Conservation (phyloP, 2,113 vertebrate species). For the Ahaetulla prasina region DNA sequence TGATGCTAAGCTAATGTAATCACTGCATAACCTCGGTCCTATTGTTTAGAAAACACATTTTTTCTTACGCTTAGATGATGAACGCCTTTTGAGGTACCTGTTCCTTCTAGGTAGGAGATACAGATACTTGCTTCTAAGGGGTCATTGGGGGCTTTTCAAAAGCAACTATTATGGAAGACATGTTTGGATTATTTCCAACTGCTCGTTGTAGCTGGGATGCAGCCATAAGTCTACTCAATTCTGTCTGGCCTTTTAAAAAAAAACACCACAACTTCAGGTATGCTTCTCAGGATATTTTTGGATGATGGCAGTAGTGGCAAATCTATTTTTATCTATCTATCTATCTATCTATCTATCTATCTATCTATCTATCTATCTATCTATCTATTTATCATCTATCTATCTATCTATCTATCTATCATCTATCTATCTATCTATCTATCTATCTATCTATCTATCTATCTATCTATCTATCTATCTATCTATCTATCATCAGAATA, state of each 20-base stretch:
- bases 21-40: constrained; percentile 13
- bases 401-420: too few relatives aligned
- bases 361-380: too few relatives aligned
- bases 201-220: background rate
- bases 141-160: background rate
- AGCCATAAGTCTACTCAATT: background rate
- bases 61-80: constrained; percentile 8
- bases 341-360: too few relatives aligned
- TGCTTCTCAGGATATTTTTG: background rate
- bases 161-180: background rate
- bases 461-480: too few relatives aligned
- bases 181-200: background rate
- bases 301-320: background rate
- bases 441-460: too few relatives aligned
- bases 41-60: constrained; percentile 18
- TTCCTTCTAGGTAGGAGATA: background rate
- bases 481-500: too few relatives aligned
- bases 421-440: too few relatives aligned
- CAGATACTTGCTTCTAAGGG: background rate
- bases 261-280: background rate
- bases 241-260: background rate
- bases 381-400: too few relatives aligned
- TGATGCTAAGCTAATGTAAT: constrained; percentile 38
- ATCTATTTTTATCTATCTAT: background rate
- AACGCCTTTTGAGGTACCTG: constrained; percentile 13